Evolutionary conservation across 2,113 vertebrate species (phyloP), one percentile per base, ranked within the genome.

Genomic region (Garra rufa): DNA sequence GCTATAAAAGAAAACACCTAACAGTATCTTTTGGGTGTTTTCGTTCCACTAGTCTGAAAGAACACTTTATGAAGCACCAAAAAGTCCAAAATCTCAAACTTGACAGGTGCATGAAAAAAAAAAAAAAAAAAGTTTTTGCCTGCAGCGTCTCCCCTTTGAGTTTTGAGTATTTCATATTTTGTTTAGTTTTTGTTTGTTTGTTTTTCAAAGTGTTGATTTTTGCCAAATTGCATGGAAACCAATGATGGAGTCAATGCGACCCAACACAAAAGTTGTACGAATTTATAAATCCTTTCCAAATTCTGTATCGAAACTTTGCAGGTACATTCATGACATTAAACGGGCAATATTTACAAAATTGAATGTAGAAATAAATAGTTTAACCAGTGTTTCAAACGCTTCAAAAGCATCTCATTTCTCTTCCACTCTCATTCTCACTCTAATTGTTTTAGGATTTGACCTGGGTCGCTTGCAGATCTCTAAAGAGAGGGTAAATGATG

Each of bases 391-490:
- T 65, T 65, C 13, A 30, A 15, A 24, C 9, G 4, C 10, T 28
- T n/a, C n/a, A n/a, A n/a, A 41, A 43, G 65, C 41, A 48, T 76
- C n/a, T 30, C 43, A 28, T 81, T 41, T 21, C n/a, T 63, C 34
- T 26, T 26, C 55, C 41, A 17, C 11, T 38, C 46, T 41, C 15
- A 0, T 28, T 55, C 41, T 43, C 61, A 46, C 1, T 38, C 21
- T n/a, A 17, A 48, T 3, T 75, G 46, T 0, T n/a, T 21, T 76
- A 99, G 98, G 92, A 79, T 99, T 98, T 92, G 96, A 98, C 90
- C 94, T 99, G 80, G 98, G 98, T 85, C 95, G 94, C 41, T 92
- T 98, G 84, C 98, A 99, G 88, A 95, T 97, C 89, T 97, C 97
- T 21, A 98, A 96, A 92, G 98, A 99, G 70, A 67, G 93, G 43